Percentiles rank a stretch among this genome's conserved stretches.
phyloP scores from a whole-genome alignment of 2,113 vertebrate species.

The Aptenodytes forsteri region DNA sequence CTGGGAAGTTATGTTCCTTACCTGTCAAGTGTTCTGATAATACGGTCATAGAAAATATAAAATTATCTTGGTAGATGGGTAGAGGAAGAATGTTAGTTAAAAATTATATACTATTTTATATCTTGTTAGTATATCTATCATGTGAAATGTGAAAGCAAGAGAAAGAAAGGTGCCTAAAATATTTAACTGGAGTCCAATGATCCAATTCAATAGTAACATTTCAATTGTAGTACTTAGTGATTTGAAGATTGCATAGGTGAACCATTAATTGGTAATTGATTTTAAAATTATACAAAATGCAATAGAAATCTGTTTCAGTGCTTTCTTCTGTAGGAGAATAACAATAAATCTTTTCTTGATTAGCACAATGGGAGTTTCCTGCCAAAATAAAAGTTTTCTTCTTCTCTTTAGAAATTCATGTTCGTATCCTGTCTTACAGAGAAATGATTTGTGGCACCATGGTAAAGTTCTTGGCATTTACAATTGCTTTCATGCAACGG shows the following conservation, averaged over 20 bases:
- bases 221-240: not conserved
- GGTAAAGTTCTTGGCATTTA: not conserved
- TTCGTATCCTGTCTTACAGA: not conserved
- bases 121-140: not conserved
- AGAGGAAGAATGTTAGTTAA: not conserved
- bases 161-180: not conserved
- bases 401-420: not conserved
- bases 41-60: not conserved
- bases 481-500: not conserved
- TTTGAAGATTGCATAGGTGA: not conserved
- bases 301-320: not conserved
- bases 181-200: not conserved
- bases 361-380: not conserved
- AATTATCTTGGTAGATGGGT: not conserved
- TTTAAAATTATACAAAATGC: not conserved
- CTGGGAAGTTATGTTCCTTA: not conserved
- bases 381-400: not conserved
- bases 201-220: not conserved
- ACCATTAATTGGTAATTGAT: not conserved
- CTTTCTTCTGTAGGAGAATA: not conserved
- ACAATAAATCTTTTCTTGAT: not conserved
- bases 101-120: not conserved
- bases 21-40: not conserved
- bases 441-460: not conserved
- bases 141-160: not conserved